Evolutionary conservation across 2,888 invertebrate genomes (phyloP), one percentile per base, ranked within the genome.

Genomic region (Noctua janthe): DNA sequence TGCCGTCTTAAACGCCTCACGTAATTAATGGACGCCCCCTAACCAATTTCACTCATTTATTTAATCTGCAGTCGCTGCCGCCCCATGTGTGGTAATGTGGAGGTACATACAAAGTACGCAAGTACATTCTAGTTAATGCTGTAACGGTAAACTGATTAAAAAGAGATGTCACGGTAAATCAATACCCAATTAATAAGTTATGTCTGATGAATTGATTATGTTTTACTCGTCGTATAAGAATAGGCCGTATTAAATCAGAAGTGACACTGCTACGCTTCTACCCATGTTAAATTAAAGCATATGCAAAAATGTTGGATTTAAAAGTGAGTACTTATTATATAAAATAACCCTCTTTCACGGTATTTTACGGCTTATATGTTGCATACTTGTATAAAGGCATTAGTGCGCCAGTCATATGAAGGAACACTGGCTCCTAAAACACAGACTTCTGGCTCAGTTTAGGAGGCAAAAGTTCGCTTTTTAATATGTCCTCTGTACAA

Each of bases 131-230:
- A 54, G 17, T 43, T 17, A 23, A 67, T 70, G 59, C 4, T 15
- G 20, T n/a, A 54, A 78, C 79, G 8, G 35, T 15, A 35, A 83
- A 69, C 15, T 71, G 76, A 87, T 85, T 73, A 84, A 49, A 78
- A 59, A 54, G 29, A 47, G n/a, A 64, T 47, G 87, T 69, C 76
- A 85, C 72, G 85, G 81, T 35, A 39, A 23, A 85, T 85, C 81
- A 84, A 85, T 72, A 84, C 71, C 43, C 81, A 76, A 85, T 85
- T 74, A 87, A 17, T 17, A 15, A 35, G 43, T 66, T 54, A 84
- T 77, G 85, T 77, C 47, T 43, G 35, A 23, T 71, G 29, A 75
- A 87, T 85, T 75, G 84, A 78, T 84, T 83, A 76, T 59, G n/a
- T 59, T 49, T 29, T 5, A 29, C 17, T 69, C 8, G 8, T 0